A percentile compares a stretch with the other conserved stretches of the same genome.
phyloP scores from a whole-genome alignment of 2,797 vertebrate genomes.

The Myiotriccus ornatus region DNA sequence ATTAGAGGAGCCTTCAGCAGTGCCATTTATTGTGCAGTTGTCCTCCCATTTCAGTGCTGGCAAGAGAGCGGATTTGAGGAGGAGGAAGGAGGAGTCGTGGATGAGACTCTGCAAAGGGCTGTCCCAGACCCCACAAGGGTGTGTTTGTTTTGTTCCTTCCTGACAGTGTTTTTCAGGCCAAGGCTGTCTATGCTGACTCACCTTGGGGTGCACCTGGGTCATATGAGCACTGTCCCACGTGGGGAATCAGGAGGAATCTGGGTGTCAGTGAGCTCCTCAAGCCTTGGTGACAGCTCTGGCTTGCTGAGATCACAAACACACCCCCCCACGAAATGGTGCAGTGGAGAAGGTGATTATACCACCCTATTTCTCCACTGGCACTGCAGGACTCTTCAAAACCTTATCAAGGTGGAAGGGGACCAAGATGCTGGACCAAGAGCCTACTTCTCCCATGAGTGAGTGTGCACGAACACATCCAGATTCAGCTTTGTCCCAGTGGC shows the following conservation, averaged over 20 bases:
- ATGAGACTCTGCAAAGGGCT: not conserved
- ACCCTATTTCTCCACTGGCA: fast-evolving
- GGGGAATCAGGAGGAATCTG: not conserved
- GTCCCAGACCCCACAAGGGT: not conserved
- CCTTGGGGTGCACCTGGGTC: not conserved
- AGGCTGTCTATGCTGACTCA: not conserved
- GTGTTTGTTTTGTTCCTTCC: not conserved
- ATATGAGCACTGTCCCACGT: not conserved
- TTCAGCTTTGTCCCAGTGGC: not conserved
- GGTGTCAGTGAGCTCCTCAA: not conserved
- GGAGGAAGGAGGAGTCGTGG: not conserved
- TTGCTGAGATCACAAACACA: not conserved
- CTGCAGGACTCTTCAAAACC: not conserved
- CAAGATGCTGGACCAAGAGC: not conserved
- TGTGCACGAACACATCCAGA: not conserved
- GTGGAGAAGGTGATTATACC: not conserved
- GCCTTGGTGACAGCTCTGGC: not conserved
- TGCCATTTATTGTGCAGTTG: not conserved
- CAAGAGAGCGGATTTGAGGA: not conserved
- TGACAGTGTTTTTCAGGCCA: not conserved
- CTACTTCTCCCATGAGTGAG: not conserved
- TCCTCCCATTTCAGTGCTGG: not conserved
- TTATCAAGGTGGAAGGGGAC: not conserved
- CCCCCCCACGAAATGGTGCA: fast-evolving
- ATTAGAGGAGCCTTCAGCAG: not conserved